Evolutionary conservation across 1,140 invertebrate genomes (phyloP).

Genomic region (Marisa cornuarietis): DNA sequence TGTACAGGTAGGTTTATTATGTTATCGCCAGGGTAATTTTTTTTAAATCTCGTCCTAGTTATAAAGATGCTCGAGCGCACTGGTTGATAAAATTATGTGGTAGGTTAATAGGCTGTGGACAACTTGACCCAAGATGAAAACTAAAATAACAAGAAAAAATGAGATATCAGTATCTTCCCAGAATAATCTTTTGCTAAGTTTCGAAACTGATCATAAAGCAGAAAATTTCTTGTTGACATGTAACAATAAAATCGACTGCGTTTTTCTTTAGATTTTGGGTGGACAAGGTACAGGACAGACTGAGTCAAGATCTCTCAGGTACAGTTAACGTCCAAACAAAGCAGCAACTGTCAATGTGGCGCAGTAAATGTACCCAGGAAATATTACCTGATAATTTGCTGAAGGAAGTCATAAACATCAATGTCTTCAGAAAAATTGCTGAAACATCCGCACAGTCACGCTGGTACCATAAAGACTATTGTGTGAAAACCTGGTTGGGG

Average conservation of each 20-base stretch:
- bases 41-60: too few relatives aligned
- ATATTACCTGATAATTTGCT: slow-evolving; percentile 3
- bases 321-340: not conserved
- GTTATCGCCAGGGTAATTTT: too few relatives aligned
- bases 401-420: not conserved
- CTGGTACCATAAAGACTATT: not conserved
- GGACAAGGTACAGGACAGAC: not conserved
- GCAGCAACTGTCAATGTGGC: not conserved
- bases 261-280: not conserved
- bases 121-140: too few relatives aligned
- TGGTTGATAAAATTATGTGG: too few relatives aligned
- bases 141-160: too few relatives aligned
- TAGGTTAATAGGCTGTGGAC: too few relatives aligned
- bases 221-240: too few relatives aligned
- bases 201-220: too few relatives aligned
- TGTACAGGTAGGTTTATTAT: slow-evolving; percentile 4
- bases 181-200: too few relatives aligned
- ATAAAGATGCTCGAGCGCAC: too few relatives aligned
- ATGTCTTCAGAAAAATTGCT: not conserved
- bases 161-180: too few relatives aligned
- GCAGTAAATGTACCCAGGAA: not conserved
- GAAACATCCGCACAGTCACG: not conserved
- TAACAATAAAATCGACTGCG: not conserved
- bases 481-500: slow-evolving; percentile 10
- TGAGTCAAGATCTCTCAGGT: not conserved